Evolutionary conservation across 2,113 vertebrate species (phyloP).

Genomic region (Aegotheles bennettii): DNA sequence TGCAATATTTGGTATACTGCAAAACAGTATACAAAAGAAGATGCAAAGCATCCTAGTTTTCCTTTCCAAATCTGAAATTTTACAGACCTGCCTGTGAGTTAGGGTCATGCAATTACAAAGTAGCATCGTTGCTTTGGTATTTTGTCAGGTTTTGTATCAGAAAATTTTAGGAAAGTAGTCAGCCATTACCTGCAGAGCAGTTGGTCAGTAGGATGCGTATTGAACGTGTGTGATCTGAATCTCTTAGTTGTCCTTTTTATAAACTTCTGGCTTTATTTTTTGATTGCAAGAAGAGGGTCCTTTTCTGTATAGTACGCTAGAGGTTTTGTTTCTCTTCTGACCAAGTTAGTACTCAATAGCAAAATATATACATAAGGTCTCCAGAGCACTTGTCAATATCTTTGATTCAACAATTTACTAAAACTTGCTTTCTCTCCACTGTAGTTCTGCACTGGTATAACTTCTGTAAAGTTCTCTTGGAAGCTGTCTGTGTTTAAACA

Average conservation of each 20-base stretch:
- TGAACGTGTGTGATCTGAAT: neutral
- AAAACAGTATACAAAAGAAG: neutral
- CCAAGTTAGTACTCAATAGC: neutral
- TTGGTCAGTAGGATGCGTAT: neutral
- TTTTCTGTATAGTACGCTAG: neutral
- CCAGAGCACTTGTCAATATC: neutral
- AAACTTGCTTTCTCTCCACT: neutral
- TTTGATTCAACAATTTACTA: neutral
- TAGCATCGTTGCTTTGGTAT: neutral
- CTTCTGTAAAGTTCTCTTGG: neutral
- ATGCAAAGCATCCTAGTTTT: neutral
- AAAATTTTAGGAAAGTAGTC: neutral
- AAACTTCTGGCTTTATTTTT: neutral
- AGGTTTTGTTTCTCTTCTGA: neutral
- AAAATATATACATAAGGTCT: neutral
- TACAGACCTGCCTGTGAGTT: neutral
- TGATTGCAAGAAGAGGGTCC: neutral
- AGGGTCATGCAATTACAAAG: neutral
- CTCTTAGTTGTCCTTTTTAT: neutral
- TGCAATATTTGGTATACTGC: neutral
- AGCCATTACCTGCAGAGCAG: neutral
- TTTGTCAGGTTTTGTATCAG: neutral
- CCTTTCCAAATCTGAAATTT: neutral
- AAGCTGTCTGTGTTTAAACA: neutral
- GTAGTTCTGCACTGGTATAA: neutral